Percentiles rank a stretch among this genome's conserved stretches.
These are phyloP conservation scores for Chrysodeixis includens DNA, from an alignment of 2,888 invertebrate species.

Conservation along the genomic window DNA sequence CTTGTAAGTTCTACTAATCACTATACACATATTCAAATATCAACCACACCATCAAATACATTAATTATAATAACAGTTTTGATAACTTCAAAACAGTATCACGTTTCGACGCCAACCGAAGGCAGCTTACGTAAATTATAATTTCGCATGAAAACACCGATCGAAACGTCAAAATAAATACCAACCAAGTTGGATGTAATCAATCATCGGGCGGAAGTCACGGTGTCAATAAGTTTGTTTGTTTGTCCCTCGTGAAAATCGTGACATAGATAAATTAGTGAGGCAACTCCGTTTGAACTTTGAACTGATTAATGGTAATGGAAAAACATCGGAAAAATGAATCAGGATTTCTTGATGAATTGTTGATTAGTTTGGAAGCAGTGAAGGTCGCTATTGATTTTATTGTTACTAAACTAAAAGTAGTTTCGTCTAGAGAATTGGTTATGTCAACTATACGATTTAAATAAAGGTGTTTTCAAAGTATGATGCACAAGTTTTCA, in stretches of 20 bases:
- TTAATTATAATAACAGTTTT: constrained; percentile 23
- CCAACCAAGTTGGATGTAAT: constrained; percentile 48
- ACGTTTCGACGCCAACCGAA: constrained; percentile 22
- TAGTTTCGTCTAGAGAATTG: neutral
- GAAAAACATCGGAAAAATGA: constrained; percentile 42
- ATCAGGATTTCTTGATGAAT: constrained; percentile 24
- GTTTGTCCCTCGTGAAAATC: constrained; percentile 57
- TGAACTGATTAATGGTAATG: constrained; percentile 56
- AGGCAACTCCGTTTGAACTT: constrained; percentile 55
- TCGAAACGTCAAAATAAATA: constrained; percentile 57
- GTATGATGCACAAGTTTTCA: too few species aligned
- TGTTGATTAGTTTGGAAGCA: constrained; percentile 9
- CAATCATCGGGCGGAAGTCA: constrained; percentile 61
- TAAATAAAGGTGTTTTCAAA: too few species aligned
- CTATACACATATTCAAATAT: too few species aligned
- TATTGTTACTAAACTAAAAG: neutral
- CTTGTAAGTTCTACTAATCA: too few species aligned
- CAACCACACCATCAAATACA: neutral
- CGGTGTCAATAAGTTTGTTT: constrained; percentile 63
- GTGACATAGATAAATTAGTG: constrained; percentile 63
- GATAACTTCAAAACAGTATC: constrained; percentile 20
- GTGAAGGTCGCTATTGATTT: neutral
- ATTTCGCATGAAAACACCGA: constrained; percentile 56
- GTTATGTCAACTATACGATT: too few species aligned
- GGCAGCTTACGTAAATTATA: constrained; percentile 54